A percentile compares a stretch with the other conserved stretches of the same genome.
Evolutionary conservation across 2,888 invertebrate genomes (phyloP).

Genomic region (Nineta flava): DNA sequence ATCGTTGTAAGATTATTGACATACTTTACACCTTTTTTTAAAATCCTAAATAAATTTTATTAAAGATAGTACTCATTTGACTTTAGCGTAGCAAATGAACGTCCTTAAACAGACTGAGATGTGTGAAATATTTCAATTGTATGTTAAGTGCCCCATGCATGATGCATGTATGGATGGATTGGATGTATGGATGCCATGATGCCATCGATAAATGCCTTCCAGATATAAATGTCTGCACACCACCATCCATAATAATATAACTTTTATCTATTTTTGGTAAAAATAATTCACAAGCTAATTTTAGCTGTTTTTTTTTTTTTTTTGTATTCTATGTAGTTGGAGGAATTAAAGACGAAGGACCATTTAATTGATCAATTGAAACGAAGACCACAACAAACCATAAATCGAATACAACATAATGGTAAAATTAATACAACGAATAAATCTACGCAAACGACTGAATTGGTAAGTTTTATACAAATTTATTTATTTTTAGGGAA

Average conservation of each 20-base stretch:
- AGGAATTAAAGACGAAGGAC: conserved; percentile 55
- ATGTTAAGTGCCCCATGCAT: no score
- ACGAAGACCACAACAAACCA: conserved; percentile 20
- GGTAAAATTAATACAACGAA: no score
- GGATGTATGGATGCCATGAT: no score
- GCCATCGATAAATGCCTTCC: not conserved
- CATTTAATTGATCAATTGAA: conserved; percentile 41
- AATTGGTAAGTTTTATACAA: not conserved
- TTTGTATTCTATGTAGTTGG: conserved; percentile 34
- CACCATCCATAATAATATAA: not conserved
- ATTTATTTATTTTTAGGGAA: not conserved
- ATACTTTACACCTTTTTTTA: no score
- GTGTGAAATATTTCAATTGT: no score
- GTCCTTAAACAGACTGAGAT: no score
- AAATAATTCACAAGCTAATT: not conserved
- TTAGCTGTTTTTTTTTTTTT: no score
- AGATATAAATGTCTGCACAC: not conserved
- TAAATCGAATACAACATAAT: conserved; percentile 21
- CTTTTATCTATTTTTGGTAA: not conserved
- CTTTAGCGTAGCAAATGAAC: no score
- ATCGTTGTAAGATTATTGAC: no score
- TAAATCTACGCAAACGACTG: conserved; percentile 15
- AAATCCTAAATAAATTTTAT: no score
- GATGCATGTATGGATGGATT: no score
- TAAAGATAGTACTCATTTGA: no score